A percentile compares a stretch with the other conserved stretches of the same genome.
Evolutionary conservation across 2,888 invertebrate species (phyloP).

Genomic region (Diplolepis rosae): DNA sequence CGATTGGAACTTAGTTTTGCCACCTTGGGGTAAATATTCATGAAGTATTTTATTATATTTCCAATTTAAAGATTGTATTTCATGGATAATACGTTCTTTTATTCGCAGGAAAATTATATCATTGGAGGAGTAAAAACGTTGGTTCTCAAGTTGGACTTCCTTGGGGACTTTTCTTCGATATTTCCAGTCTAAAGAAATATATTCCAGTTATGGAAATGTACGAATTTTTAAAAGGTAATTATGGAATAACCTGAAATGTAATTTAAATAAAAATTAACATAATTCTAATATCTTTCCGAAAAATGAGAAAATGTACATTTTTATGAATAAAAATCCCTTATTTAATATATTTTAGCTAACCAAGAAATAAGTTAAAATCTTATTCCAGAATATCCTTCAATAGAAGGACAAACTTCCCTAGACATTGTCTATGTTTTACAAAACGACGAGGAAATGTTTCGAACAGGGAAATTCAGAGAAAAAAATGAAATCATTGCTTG

Average conservation of each 20-base stretch:
- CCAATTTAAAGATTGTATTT: constrained; percentile 16
- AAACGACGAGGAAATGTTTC: constrained; percentile 90
- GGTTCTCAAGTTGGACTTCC: constrained; percentile 79
- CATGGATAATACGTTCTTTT: constrained; percentile 14
- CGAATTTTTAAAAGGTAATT: constrained; percentile 82
- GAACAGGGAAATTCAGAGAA: constrained; percentile 86
- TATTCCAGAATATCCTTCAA: constrained; percentile 74
- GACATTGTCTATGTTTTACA: constrained; percentile 88
- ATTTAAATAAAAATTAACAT: not conserved
- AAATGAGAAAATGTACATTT: no score
- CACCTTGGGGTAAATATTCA: constrained; percentile 86
- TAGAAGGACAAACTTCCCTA: constrained; percentile 74
- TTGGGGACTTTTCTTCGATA: constrained; percentile 92
- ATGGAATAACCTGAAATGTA: no score
- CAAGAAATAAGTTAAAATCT: not conserved
- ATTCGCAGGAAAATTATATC: constrained; percentile 80
- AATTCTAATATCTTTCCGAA: no score
- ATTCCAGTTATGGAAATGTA: constrained; percentile 91
- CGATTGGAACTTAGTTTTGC: constrained; percentile 84
- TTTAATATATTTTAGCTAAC: not conserved
- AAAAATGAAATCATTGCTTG: constrained; percentile 82
- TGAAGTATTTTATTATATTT: not conserved
- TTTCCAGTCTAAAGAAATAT: constrained; percentile 84
- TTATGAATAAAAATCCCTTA: no score
- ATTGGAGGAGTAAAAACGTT: constrained; percentile 84